Evolutionary conservation across 2,113 vertebrate species (phyloP), one percentile per base, ranked within the genome.

Genomic region (Trochalopteron elliotii): DNA sequence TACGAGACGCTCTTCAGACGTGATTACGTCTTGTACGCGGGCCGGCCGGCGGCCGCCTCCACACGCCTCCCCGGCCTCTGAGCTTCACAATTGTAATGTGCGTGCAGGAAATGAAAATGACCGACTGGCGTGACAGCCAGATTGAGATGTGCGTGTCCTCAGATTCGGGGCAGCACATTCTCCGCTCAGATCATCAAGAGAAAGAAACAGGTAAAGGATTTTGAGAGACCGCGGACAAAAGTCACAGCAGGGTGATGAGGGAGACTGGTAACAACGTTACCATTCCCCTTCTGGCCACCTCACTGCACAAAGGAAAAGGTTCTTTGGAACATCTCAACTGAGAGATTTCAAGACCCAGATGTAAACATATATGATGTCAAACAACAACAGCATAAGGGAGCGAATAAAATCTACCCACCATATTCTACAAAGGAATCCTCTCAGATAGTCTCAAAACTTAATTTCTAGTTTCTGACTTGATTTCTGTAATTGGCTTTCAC

Each of bases 51-150:
- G 12, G 40, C 13, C 40, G 17, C 19, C 25, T 14, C 42, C 42
- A 1, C 15, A 0, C 14, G 8, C 11, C 21, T 2, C 12, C 9
- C 2, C 5, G 17, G 5, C 9, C 1, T 0, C 4, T 1, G 27
- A 15, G 3, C 10, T 5, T 14, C 24, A 9, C 4, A 14, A 14
- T 5, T 0, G 0, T 3, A 1, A 2, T 1, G 2, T 3, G 21
- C 14, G 1, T 4, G 12, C 0, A 4, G 27, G 44, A 39, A 55
- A 31, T 3, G 1, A 4, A 15, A 40, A 9, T 6, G 8, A 23
- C 7, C 12, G 5, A 0, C 8, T 24, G 12, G 19, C 0, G 2
- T 5, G n/a, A 42, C 65, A 23, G 60, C 10, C 39, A 2, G 24
- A 1, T 0, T 7, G 53, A 33, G 59, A 2, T 2, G 12, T 11